These are phyloP conservation scores for Gymnocheta viridis DNA, from an alignment of 2,888 invertebrate genomes.

Conservation along the genomic window DNA sequence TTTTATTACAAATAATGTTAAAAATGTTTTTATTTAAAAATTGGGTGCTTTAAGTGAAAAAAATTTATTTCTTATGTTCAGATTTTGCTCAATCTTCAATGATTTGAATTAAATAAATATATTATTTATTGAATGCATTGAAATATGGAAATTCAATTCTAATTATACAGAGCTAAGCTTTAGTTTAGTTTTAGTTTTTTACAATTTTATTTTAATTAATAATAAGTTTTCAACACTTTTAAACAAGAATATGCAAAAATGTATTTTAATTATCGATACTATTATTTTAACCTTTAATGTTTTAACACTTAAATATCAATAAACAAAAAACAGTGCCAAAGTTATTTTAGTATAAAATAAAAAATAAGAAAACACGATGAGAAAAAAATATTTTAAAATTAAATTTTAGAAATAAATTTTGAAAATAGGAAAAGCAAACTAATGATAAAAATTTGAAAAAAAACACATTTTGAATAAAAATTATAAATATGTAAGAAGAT, in stretches of 20 bases:
- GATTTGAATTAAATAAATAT: not conserved
- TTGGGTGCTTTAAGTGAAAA: not conserved
- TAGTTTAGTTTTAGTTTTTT: slow-evolving; percentile 7
- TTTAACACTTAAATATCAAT: slow-evolving; percentile 32
- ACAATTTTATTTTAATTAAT: not conserved
- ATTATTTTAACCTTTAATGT: not conserved
- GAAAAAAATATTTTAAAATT: slow-evolving; percentile 47
- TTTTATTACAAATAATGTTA: not conserved
- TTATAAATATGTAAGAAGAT: slow-evolving; percentile 40
- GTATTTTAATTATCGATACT: slow-evolving; percentile 6
- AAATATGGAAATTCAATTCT: not conserved
- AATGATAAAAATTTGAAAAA: slow-evolving; percentile 11
- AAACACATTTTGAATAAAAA: slow-evolving; percentile 44
- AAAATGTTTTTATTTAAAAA: not conserved
- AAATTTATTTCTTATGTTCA: not conserved
- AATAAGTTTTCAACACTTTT: not conserved
- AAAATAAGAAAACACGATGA: slow-evolving; percentile 22
- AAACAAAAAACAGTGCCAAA: slow-evolving; percentile 67
- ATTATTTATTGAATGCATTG: not conserved
- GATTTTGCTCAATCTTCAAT: slow-evolving; percentile 21
- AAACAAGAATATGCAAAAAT: not conserved
- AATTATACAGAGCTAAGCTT: slow-evolving; percentile 25
- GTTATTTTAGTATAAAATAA: slow-evolving; percentile 65
- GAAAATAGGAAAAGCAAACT: slow-evolving; percentile 32
- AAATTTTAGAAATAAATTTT: slow-evolving; percentile 39